Evolutionary conservation across 2,113 vertebrate genomes (phyloP).

Genomic region (Chionomys nivalis): DNA sequence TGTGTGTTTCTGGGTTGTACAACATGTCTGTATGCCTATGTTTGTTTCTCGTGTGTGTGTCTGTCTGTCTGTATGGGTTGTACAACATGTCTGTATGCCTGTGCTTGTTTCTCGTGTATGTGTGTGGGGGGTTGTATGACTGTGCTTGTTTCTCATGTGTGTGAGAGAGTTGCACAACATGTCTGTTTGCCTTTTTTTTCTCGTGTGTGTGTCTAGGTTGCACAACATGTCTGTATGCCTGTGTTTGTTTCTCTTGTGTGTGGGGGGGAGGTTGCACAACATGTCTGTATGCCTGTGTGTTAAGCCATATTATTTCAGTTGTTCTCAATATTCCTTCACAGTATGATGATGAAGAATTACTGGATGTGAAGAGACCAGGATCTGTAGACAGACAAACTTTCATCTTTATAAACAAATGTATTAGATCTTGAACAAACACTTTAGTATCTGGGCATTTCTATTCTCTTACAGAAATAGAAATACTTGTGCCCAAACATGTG

Average conservation of each 20-base stretch:
- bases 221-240: background rate
- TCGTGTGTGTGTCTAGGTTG: no score
- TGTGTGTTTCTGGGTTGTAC: no score
- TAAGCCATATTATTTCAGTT: background rate
- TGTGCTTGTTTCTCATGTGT: no score
- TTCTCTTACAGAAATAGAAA: background rate
- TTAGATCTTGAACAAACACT: background rate
- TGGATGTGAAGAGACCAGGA: background rate
- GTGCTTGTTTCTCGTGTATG: no score
- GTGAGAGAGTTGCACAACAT: no score
- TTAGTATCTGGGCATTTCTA: background rate
- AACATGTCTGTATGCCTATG: no score
- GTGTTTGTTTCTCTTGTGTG: background rate
- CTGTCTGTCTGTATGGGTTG: no score
- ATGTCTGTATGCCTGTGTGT: no score
- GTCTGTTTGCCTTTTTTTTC: no score
- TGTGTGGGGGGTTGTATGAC: no score
- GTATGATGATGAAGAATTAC: background rate
- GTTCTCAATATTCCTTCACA: background rate
- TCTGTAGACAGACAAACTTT: background rate
- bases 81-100: no score
- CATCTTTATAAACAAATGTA: background rate
- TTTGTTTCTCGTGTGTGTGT: no score
- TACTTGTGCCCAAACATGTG: background rate
- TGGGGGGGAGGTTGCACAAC: background rate